Percentiles rank a stretch among this genome's conserved stretches.
These are phyloP conservation scores for Zophobas morio DNA, from an alignment of 1,140 invertebrate genomes.

Conservation along the genomic window DNA sequence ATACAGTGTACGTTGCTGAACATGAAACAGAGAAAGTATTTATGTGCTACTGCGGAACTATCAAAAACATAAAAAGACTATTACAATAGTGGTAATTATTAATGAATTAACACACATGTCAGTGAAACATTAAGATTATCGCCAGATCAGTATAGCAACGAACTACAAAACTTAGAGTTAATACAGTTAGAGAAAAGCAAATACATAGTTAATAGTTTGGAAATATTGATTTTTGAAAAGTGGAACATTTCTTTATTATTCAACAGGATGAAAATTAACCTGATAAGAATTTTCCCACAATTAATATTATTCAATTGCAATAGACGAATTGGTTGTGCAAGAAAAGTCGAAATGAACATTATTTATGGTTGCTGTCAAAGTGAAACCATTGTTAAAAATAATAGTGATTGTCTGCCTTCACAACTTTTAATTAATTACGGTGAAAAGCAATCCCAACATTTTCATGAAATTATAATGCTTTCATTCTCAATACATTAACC, in stretches of 20 bases:
- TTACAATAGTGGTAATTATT: slow-evolving; percentile 9
- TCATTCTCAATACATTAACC: neutral
- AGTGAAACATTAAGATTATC: slow-evolving; percentile 10
- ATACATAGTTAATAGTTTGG: too few relatives aligned
- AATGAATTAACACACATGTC: slow-evolving; percentile 14
- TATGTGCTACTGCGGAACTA: slow-evolving; percentile 9
- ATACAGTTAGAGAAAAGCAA: too few relatives aligned
- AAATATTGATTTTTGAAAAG: too few relatives aligned
- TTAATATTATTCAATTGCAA: neutral
- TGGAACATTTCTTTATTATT: too few relatives aligned
- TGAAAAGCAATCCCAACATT: neutral
- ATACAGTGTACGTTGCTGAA: neutral
- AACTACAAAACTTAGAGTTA: too few relatives aligned
- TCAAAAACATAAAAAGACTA: slow-evolving; percentile 10
- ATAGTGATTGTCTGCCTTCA: neutral
- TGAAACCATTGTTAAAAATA: slow-evolving; percentile 6
- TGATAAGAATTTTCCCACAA: slow-evolving; percentile 14
- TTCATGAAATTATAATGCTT: slow-evolving; percentile 15
- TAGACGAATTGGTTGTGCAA: neutral
- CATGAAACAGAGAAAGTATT: slow-evolving; percentile 6
- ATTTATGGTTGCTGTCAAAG: slow-evolving; percentile 1
- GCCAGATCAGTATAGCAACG: too few relatives aligned
- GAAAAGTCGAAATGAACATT: slow-evolving; percentile 1
- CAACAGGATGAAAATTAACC: neutral
- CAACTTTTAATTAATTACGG: neutral